phyloP scores from a whole-genome alignment of 30 jellyfish, hydroid and myxozoan genomes.

The Rhopilema esculentum region DNA sequence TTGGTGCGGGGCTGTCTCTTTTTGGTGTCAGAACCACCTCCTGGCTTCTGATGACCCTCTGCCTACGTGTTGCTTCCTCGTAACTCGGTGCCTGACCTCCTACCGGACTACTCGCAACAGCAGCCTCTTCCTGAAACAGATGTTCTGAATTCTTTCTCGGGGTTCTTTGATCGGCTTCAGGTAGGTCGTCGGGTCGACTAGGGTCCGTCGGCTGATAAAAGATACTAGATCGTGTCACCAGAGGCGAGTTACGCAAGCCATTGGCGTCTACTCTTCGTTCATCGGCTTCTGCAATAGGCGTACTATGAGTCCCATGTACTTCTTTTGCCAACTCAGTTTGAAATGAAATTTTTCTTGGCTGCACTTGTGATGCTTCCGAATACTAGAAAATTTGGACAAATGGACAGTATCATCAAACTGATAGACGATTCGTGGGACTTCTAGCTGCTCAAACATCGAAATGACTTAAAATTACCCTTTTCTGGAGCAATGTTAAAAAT shows the following conservation, averaged over 20 bases:
- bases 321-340: slow-evolving; percentile 14
- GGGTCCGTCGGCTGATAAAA: slow-evolving; percentile 62
- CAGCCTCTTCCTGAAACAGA: slow-evolving; percentile 16
- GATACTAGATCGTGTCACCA: slow-evolving; percentile 22
- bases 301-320: slow-evolving; percentile 30
- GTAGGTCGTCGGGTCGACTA: slow-evolving; percentile 40
- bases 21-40: slow-evolving; percentile 36
- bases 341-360: slow-evolving; percentile 38
- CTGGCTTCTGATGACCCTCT: background rate
- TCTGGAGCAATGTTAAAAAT: too few relatives aligned
- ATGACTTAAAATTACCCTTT: too few relatives aligned
- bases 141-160: slow-evolving; percentile 19
- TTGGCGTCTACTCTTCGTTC: slow-evolving; percentile 14
- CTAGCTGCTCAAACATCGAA: too few relatives aligned
- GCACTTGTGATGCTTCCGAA: slow-evolving; percentile 51
- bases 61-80: slow-evolving; percentile 43
- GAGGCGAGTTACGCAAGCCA: slow-evolving; percentile 44
- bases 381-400: slow-evolving; percentile 27
- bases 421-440: background rate
- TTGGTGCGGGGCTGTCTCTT: background rate
- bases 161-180: slow-evolving; percentile 70
- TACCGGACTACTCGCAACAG: background rate
- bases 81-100: slow-evolving; percentile 11
- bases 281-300: slow-evolving; percentile 35
- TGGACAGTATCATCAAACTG: background rate